Evolutionary conservation across 35 echinoderm and acorn worm genomes (phyloP), one percentile per base, ranked within the genome.

Genomic region (Heliocidaris erythrogramma): DNA sequence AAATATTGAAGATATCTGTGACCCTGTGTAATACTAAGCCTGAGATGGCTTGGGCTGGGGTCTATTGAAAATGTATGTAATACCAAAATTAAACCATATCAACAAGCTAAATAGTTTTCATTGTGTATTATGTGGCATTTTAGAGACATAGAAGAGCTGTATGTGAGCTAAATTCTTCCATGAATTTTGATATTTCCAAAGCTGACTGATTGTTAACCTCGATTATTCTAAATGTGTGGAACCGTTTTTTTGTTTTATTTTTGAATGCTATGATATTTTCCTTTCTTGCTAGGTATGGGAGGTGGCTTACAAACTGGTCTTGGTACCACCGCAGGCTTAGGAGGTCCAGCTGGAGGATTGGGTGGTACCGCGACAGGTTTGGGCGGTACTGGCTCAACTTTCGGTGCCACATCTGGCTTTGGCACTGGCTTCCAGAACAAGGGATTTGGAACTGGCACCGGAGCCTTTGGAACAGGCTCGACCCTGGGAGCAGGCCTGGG

Each of bases 401-500:
- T 47, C 9, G 95, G 92, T 94, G 95, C 31, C 91, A 96, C 95
- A 5, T 35, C 92, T 30, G 78, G 56, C 93, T 59, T 96, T 21
- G 92, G 93, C 14, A 71, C 93, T 17, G 93, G 93, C 86, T 59
- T 92, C 50, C 91, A 92, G 91, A 92, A 59, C 91, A 92, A 92
- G 30, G 95, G 95, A 5, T 94, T 96, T 85, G 93, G 95, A 35
- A 96, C 95, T 32, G 92, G 95, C 32, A 49, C 88, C 5, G 94
- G 96, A n/a, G 60, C 86, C 49, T 95, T 97, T 42, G 95, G 95
- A 42, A 93, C 98, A 60, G 98, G 96, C 21, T 92, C 96, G 30
- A 88, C 30, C 2, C n/a, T 97, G 32, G 94, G 94, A 16, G 90
- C 94, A 6, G 88, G 94, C 17, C 88, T 96, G 32, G 97, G 95